These are phyloP conservation scores for Aphelenchoides fujianensis DNA, from an alignment of 1,140 invertebrate species.

Conservation along the genomic window DNA sequence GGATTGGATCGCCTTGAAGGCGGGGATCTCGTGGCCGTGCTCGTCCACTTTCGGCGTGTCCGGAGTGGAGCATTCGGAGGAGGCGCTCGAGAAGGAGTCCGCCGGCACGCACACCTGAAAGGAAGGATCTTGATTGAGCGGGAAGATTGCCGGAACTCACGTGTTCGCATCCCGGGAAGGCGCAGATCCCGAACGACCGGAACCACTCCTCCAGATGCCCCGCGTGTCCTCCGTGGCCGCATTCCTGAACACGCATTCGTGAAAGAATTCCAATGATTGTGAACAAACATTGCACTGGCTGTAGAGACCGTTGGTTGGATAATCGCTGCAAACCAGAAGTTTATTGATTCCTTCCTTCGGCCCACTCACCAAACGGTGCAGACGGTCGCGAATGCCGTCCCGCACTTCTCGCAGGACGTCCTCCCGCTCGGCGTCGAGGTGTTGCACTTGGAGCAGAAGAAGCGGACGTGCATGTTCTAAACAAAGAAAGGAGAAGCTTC, in stretches of 20 bases:
- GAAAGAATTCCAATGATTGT: background rate
- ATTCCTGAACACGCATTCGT: background rate
- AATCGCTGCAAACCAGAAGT: constrained; percentile 13
- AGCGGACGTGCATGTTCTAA: constrained; percentile 21
- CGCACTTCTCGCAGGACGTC: constrained; percentile 9
- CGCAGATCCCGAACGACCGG: constrained; percentile 9
- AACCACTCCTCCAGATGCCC: constrained; percentile 19
- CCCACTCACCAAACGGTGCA: constrained; percentile 11
- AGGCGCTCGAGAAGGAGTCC: background rate
- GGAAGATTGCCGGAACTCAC: too few species aligned
- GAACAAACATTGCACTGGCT: constrained; percentile 16
- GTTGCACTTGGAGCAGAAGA: constrained; percentile 10
- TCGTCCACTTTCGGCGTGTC: too few species aligned
- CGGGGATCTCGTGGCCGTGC: background rate
- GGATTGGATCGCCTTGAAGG: background rate
- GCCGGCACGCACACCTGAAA: constrained; percentile 11
- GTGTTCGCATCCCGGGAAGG: constrained; percentile 18
- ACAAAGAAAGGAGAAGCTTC: background rate
- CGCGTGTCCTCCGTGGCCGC: constrained; percentile 17
- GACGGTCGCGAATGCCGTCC: constrained; percentile 3
- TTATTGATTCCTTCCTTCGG: background rate
- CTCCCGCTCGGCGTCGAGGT: constrained; percentile 11
- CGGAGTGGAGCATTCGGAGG: too few species aligned
- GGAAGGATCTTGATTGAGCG: too few species aligned
- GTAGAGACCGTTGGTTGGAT: constrained; percentile 11